Evolutionary conservation across 64 coral and sea anemone genomes (phyloP).

Genomic region (Montipora efflorescens): DNA sequence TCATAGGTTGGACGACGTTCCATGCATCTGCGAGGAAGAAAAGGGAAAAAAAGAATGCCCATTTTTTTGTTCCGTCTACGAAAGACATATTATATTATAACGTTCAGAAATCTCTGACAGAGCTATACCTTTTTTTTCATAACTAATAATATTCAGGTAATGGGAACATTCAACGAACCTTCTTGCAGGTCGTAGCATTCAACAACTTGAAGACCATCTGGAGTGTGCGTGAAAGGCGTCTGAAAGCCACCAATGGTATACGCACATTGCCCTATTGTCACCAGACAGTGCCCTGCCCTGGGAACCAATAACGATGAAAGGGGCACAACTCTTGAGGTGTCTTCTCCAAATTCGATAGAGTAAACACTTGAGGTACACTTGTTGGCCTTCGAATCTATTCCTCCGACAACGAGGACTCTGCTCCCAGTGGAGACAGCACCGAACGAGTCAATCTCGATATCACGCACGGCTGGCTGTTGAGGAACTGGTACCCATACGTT

Average conservation of each 20-base stretch:
- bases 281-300: conserved; percentile 49
- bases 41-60: background rate
- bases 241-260: conserved; percentile 66
- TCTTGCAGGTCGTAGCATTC: conserved; percentile 19
- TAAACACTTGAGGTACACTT: conserved; percentile 12
- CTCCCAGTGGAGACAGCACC: background rate
- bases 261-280: background rate
- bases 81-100: too few relatives aligned
- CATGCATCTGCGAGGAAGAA: conserved; percentile 40
- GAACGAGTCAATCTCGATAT: conserved; percentile 53
- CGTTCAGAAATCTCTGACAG: too few relatives aligned
- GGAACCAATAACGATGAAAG: conserved; percentile 3
- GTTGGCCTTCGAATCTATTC: background rate
- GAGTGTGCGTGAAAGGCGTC: background rate
- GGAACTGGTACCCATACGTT: conserved; percentile 36
- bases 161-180: background rate
- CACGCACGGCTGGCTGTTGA: conserved; percentile 12
- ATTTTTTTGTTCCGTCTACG: background rate
- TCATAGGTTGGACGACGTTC: conserved; percentile 55
- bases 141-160: background rate
- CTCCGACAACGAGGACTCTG: conserved; percentile 28
- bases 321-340: background rate
- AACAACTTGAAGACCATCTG: conserved; percentile 14
- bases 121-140: background rate
- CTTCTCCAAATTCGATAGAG: background rate